Evolutionary conservation across 2,797 vertebrate genomes (phyloP).

Genomic region (Pristis pectinata): DNA sequence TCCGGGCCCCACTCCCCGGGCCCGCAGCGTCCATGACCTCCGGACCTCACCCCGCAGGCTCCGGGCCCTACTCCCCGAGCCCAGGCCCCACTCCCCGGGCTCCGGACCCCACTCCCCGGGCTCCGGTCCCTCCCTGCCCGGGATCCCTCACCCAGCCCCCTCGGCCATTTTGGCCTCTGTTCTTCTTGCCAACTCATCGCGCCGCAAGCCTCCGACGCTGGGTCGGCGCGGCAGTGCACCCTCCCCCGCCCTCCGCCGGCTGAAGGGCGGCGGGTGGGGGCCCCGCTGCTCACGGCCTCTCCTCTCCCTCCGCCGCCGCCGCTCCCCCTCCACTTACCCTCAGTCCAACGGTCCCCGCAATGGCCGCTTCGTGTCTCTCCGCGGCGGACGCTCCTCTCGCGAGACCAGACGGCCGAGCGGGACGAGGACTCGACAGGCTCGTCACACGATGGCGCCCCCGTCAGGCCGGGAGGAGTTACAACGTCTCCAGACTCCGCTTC

Average conservation of each 20-base stretch:
- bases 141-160: not conserved
- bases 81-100: too few species aligned
- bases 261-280: too few species aligned
- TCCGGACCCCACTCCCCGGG: too few species aligned
- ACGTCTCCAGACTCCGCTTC: too few species aligned
- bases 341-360: not conserved
- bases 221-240: not conserved
- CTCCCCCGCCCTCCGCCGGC: not conserved
- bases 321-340: not conserved
- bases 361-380: not conserved
- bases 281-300: too few species aligned
- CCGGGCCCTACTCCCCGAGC: too few species aligned
- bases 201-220: not conserved
- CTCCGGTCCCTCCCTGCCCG: not conserved
- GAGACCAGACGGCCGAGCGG: not conserved
- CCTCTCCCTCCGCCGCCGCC: not conserved
- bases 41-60: too few species aligned
- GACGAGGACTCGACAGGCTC: not conserved
- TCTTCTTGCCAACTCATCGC: constrained; percentile 1
- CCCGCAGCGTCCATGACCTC: too few species aligned
- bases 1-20: too few species aligned
- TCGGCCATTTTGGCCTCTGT: constrained; percentile 21
- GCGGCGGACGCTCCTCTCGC: not conserved
- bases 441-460: not conserved
- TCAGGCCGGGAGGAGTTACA: not conserved